phyloP scores from a whole-genome alignment of 2,113 vertebrate species.

The Zapornia atra region DNA sequence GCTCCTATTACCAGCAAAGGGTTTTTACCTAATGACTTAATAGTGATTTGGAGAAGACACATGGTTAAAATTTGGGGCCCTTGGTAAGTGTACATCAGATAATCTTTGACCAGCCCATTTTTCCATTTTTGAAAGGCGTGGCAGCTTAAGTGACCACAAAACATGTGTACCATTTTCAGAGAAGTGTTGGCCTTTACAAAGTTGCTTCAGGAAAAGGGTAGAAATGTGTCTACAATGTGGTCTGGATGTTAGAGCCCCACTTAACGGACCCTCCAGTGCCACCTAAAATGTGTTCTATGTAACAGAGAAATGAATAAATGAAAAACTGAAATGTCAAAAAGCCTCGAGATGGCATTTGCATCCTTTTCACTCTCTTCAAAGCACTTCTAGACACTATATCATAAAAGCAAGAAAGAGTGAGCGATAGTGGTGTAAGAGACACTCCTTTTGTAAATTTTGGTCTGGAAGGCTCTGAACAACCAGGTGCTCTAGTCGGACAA shows the following conservation, averaged over 20 bases:
- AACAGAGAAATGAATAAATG: background rate
- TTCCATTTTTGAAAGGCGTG: background rate
- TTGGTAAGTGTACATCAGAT: background rate
- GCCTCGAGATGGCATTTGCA: background rate
- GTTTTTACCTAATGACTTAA: background rate
- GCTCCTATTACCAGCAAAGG: background rate
- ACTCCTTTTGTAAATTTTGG: background rate
- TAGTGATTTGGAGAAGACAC: background rate
- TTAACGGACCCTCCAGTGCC: background rate
- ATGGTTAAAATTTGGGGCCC: background rate
- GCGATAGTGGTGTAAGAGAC: background rate
- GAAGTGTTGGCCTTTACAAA: background rate
- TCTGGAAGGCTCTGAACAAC: background rate
- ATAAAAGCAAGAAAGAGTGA: background rate
- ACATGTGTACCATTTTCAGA: background rate
- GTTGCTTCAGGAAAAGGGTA: background rate
- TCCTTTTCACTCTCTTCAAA: background rate
- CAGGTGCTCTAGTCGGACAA: background rate
- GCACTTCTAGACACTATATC: background rate
- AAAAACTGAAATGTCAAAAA: background rate
- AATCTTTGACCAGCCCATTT: background rate
- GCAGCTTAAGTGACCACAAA: background rate
- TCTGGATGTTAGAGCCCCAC: background rate
- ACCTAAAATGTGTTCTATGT: background rate
- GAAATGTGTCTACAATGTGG: background rate